These are phyloP conservation scores for Rhynchotus rufescens DNA, from an alignment of 2,797 vertebrate genomes.

Conservation along the genomic window DNA sequence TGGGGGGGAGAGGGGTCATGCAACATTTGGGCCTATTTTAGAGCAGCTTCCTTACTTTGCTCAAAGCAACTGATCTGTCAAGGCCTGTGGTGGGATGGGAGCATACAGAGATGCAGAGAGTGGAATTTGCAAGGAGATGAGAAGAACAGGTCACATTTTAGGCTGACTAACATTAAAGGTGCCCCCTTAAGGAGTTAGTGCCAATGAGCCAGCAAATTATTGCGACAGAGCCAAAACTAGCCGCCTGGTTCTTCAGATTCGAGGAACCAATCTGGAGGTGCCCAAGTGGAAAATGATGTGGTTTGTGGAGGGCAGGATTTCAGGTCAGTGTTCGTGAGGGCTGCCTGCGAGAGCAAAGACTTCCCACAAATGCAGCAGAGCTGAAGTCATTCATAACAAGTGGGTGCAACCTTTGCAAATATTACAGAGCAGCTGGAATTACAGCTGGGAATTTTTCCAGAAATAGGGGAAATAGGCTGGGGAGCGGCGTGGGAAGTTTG, in stretches of 20 bases:
- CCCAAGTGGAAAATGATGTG: constrained; percentile 76
- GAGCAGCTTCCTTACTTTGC: background rate
- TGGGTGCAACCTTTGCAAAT: background rate
- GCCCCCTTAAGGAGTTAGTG: constrained; percentile 62
- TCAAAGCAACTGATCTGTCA: background rate
- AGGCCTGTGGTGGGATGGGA: background rate
- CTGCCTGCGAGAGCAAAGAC: background rate
- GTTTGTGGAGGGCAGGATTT: constrained; percentile 51
- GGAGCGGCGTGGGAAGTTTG: fast-evolving
- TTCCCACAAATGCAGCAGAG: constrained; percentile 24
- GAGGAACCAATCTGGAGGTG: constrained; percentile 71
- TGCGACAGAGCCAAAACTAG: background rate
- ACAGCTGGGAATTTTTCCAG: too few species aligned
- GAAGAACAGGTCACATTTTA: constrained; percentile 32
- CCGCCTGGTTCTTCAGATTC: constrained; percentile 36
- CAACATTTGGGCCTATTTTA: background rate
- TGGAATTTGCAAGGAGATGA: constrained; percentile 9
- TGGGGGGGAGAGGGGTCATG: background rate
- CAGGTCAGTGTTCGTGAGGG: constrained; percentile 47
- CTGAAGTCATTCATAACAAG: background rate
- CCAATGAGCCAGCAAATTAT: constrained; percentile 76
- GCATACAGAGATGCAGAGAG: background rate
- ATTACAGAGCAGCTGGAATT: background rate
- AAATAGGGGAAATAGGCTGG: constrained; percentile 10
- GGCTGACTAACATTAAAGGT: constrained; percentile 56